These are phyloP conservation scores for Biston stratarius DNA, from an alignment of 2,888 invertebrate genomes.

Conservation along the genomic window DNA sequence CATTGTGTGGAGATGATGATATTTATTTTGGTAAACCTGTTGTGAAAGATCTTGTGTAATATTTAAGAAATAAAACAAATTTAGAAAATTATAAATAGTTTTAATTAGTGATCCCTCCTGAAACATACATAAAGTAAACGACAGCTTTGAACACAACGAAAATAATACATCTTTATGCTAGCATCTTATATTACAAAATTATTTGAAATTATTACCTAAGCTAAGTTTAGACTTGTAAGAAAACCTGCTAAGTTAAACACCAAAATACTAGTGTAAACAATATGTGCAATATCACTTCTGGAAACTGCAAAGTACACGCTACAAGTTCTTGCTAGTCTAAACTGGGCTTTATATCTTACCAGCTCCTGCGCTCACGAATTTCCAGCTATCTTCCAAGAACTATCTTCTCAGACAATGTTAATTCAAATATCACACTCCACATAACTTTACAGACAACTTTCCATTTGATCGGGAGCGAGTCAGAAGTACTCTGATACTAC, in stretches of 20 bases:
- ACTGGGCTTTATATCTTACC: neutral
- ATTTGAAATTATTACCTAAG: neutral
- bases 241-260: neutral
- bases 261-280: neutral
- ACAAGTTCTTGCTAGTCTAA: neutral
- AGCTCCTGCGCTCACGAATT: neutral
- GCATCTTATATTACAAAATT: neutral
- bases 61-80: constrained; percentile 63
- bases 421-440: too few relatives aligned
- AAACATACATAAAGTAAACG: constrained; percentile 40
- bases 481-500: too few relatives aligned
- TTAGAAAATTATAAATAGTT: constrained; percentile 75
- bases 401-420: neutral
- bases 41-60: neutral
- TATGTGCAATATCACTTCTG: neutral
- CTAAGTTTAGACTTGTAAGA: neutral
- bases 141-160: constrained; percentile 2
- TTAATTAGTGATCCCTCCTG: constrained; percentile 71
- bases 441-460: too few relatives aligned
- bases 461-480: too few relatives aligned
- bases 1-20: neutral
- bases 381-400: neutral
- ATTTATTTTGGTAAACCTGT: constrained; percentile 6
- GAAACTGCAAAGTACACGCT: neutral
- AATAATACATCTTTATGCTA: constrained; percentile 11